Percentiles rank a stretch among this genome's conserved stretches.
Conservation (phyloP, 2,113 vertebrate species). For the Orthochromis indermauri region DNA sequence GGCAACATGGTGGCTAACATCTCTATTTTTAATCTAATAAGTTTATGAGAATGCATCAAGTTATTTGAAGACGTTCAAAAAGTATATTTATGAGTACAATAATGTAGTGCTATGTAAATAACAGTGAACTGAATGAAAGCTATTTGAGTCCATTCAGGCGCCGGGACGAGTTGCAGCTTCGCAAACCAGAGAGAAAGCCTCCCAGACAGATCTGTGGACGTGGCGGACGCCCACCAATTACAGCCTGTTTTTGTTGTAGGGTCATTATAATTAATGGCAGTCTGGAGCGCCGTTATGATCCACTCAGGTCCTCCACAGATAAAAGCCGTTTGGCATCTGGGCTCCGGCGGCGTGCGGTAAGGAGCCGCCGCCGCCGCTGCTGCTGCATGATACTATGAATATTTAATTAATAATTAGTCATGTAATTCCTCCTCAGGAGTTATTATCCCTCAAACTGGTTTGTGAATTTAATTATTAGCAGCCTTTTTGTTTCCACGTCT, state of each 20-base stretch:
- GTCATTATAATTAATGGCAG: background rate
- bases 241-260: background rate
- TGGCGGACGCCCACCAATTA: background rate
- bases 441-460: conserved; percentile 94
- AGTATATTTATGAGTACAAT: background rate
- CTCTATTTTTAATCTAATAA: background rate
- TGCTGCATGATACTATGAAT: conserved; percentile 85
- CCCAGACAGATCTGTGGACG: background rate
- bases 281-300: conserved; percentile 48
- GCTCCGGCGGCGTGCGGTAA: background rate
- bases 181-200: background rate
- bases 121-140: background rate
- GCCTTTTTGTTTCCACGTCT: conserved; percentile 98
- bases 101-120: background rate
- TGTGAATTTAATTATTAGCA: conserved; percentile 99
- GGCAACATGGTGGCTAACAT: background rate
- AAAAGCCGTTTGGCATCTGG: conserved; percentile 12
- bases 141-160: background rate
- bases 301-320: conserved; percentile 73
- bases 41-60: background rate
- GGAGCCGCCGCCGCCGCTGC: conserved; percentile 2
- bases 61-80: background rate
- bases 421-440: conserved; percentile 98
- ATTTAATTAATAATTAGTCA: conserved; percentile 99
- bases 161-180: background rate